phyloP scores from a whole-genome alignment of 2,888 invertebrate genomes.

The Sarcophaga variegata region DNA sequence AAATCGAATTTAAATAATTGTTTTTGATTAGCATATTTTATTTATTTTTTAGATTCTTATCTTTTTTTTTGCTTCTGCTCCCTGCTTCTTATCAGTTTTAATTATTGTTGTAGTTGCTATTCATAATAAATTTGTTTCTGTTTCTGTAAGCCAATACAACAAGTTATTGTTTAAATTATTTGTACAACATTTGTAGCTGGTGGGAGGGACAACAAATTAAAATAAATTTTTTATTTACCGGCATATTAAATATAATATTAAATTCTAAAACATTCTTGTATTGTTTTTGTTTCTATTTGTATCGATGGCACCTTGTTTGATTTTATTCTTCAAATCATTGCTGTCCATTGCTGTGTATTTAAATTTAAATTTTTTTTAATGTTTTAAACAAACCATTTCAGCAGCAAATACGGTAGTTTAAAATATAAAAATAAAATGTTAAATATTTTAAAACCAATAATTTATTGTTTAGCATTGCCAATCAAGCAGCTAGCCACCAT shows the following conservation, averaged over 20 bases:
- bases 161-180: not conserved
- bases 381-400: too few relatives aligned
- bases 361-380: not conserved
- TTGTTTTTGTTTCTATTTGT: not conserved
- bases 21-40: not conserved
- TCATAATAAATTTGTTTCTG: not conserved
- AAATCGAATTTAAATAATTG: not conserved
- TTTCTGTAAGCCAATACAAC: not conserved
- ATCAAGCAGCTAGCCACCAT: too few relatives aligned
- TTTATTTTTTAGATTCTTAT: not conserved
- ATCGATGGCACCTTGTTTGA: not conserved
- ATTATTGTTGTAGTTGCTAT: not conserved
- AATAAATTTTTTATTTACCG: not conserved
- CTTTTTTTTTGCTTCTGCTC: too few relatives aligned
- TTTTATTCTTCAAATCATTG: not conserved
- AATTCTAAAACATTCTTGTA: not conserved
- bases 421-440: too few relatives aligned
- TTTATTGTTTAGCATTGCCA: too few relatives aligned
- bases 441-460: too few relatives aligned
- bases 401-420: too few relatives aligned
- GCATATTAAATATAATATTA: too few relatives aligned
- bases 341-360: not conserved
- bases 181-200: not conserved
- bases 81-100: not conserved
- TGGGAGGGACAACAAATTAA: not conserved